These are phyloP conservation scores for Lepilemur ruficaudatus DNA, from an alignment of 2,797 vertebrate genomes.

Conservation along the genomic window DNA sequence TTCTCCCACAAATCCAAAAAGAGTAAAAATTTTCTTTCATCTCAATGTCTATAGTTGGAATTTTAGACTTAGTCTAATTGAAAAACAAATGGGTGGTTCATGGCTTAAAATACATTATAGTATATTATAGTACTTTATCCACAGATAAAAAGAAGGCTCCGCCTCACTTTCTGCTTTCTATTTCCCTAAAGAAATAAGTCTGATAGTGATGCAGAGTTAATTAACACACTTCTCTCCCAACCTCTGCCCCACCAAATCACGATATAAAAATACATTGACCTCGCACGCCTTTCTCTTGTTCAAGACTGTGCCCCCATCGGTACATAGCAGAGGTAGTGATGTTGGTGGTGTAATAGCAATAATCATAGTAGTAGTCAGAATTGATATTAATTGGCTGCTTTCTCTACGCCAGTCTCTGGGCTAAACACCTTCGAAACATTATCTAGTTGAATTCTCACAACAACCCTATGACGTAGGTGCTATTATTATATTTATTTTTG, in stretches of 20 bases:
- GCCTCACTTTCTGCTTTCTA: background rate
- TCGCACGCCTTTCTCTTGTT: background rate
- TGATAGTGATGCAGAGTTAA: background rate
- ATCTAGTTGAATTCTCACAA: background rate
- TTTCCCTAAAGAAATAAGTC: background rate
- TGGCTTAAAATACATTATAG: background rate
- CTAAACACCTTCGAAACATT: background rate
- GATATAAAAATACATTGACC: background rate
- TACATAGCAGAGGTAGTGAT: too few relatives aligned
- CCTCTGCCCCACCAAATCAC: background rate
- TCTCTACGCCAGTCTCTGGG: background rate
- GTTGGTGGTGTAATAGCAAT: background rate
- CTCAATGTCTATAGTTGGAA: background rate
- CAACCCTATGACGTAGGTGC: background rate
- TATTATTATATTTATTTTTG: constrained; percentile 7
- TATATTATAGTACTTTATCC: background rate
- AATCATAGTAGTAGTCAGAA: background rate
- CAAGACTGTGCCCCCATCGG: too few relatives aligned
- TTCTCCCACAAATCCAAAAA: background rate
- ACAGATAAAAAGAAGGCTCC: background rate
- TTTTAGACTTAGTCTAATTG: background rate
- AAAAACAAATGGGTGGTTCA: background rate
- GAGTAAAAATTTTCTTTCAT: background rate
- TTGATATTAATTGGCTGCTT: background rate
- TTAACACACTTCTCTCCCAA: background rate